Conservation (phyloP, 2,888 invertebrate species). For the Atethmia centrago region DNA sequence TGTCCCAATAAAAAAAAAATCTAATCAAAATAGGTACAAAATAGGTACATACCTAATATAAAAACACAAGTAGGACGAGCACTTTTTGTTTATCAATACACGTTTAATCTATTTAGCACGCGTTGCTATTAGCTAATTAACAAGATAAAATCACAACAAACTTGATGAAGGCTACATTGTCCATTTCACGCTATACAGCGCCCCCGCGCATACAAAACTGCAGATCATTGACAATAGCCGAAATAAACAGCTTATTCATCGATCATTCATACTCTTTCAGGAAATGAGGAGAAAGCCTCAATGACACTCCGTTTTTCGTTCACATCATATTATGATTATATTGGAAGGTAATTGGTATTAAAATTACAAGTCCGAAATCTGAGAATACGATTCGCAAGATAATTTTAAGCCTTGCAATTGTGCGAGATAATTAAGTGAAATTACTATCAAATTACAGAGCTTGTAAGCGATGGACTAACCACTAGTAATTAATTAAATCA, state of each 20-base stretch:
- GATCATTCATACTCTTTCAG: constrained; percentile 57
- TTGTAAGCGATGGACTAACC: constrained; percentile 39
- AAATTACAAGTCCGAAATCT: constrained; percentile 58
- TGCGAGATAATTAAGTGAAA: constrained; percentile 54
- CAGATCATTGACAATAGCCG: constrained; percentile 59
- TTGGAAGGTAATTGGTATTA: constrained; percentile 54
- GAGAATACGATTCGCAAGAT: constrained; percentile 47
- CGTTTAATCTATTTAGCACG: constrained; percentile 18
- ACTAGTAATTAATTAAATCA: constrained; percentile 46
- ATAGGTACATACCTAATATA: neutral
- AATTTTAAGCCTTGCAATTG: constrained; percentile 42
- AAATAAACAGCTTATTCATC: constrained; percentile 64
- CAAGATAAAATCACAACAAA: constrained; percentile 42
- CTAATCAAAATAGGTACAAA: no score
- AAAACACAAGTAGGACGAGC: neutral
- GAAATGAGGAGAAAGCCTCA: constrained; percentile 65
- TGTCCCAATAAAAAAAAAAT: no score
- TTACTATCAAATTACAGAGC: no score
- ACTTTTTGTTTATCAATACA: constrained; percentile 8
- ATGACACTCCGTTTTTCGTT: constrained; percentile 49
- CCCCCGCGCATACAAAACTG: constrained; percentile 18
- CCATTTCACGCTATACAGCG: constrained; percentile 16
- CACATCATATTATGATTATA: constrained; percentile 46
- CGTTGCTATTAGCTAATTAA: constrained; percentile 51
- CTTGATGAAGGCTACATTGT: constrained; percentile 35